These are phyloP conservation scores for Pitangus sulphuratus DNA, from an alignment of 2,797 vertebrate genomes.

Conservation along the genomic window DNA sequence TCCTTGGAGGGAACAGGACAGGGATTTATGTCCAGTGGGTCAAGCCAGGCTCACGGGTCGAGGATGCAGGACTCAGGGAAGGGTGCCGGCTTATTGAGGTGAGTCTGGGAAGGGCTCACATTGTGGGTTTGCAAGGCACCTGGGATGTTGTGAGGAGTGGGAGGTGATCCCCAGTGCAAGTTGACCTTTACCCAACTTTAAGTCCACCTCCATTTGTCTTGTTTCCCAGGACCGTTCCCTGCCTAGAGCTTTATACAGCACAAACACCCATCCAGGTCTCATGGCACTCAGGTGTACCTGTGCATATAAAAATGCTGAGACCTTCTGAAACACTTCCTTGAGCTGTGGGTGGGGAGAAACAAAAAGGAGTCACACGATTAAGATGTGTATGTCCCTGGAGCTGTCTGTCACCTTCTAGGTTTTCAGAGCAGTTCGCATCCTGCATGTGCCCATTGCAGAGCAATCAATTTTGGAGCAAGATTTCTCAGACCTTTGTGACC, in stretches of 20 bases:
- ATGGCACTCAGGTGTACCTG: not conserved
- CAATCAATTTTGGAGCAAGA: not conserved
- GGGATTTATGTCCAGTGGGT: conserved; percentile 83
- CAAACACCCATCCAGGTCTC: not conserved
- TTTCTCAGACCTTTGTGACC: not conserved
- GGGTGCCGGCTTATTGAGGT: conserved; percentile 57
- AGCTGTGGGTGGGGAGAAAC: not conserved
- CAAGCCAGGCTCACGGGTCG: not conserved
- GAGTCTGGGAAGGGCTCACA: not conserved
- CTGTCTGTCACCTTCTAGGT: not conserved
- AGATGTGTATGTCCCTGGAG: not conserved
- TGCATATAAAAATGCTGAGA: not conserved
- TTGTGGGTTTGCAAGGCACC: not conserved
- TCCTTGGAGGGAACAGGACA: conserved; percentile 85
- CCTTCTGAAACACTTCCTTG: not conserved
- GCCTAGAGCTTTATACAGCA: not conserved
- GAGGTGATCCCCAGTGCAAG: not conserved
- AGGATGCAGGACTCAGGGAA: conserved; percentile 37
- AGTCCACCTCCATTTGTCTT: not conserved
- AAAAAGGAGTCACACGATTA: not conserved
- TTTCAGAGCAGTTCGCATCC: not conserved
- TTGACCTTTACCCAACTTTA: not conserved
- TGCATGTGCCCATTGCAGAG: not conserved
- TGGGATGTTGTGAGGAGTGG: not conserved
- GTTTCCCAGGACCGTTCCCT: not conserved